Base-by-base conservation (phyloP, 2,113 vertebrate genomes). In the Alouatta palliata region DNA sequence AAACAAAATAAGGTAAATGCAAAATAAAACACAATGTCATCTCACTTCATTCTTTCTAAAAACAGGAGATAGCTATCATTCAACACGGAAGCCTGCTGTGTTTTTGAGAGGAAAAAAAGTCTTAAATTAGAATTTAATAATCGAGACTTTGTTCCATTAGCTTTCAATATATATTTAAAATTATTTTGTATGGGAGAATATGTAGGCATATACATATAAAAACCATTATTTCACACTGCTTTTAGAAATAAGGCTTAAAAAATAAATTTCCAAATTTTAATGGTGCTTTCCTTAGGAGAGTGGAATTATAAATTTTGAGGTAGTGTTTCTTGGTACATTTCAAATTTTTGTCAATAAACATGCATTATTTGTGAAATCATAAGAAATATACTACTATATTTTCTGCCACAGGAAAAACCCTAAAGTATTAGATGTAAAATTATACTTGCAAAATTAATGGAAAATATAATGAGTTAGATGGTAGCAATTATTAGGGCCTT, bases 181-280 rank as follows among this genome's bases (percentile, higher is more conserved):
- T 61, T 84, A 70, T 10, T 81, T 56, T 94, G 32, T 84, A 23
- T 77, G 10, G 30, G 5, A 54, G 88, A 81, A 49, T 3, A 64
- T 27, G 1, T 35, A 84, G 1, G 12, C 4, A 64, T 32, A 77
- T 70, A 19, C 37, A 54, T 1, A 79, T 61, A 87, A 37, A 80
- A 75, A 77, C 0, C 52, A 4, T 56, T 85, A 87, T 8, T 81
- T 79, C 68, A 25, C 4, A 35, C n/a, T 79, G 5, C 13, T 75
- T 75, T 80, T 56, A 66, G 20, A 82, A 84, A n/a, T 79, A 43
- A 64, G 21, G 11, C 32, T 84, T 30, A 37, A 89, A 66, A 45
- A 66, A 79, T 49, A 91, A 91, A 75, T 52, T 43, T 5, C 32
- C 4, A 81, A 27, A 75, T 95, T 47, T 94, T 95, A 88, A 94